phyloP scores from a whole-genome alignment of 2,113 vertebrate genomes.

The Phrynosoma platyrhinos region DNA sequence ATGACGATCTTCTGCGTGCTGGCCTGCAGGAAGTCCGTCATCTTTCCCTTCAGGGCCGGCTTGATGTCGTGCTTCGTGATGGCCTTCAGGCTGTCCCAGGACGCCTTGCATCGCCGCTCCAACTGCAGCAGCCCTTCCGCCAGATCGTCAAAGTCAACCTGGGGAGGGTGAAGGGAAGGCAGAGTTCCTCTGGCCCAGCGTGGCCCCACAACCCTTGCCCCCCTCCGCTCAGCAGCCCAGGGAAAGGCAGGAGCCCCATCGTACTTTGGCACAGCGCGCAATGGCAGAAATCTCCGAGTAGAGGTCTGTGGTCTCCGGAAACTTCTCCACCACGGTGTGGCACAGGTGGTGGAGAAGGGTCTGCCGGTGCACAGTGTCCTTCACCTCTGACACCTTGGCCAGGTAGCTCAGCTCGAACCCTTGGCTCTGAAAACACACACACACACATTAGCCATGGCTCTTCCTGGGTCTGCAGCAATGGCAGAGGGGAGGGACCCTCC shows the following conservation, averaged over 20 bases:
- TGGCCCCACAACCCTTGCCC: no score
- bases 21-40: conserved; percentile 92
- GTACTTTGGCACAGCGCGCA: conserved; percentile 90
- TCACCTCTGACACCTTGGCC: conserved; percentile 97
- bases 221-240: no score
- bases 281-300: conserved; percentile 95
- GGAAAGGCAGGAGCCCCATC: not conserved
- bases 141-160: conserved; percentile 95
- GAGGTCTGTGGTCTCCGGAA: conserved; percentile 89
- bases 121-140: conserved; percentile 90
- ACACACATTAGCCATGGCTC: conserved; percentile 3
- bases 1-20: conserved; percentile 88
- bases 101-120: conserved; percentile 87
- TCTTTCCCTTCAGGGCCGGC: conserved; percentile 83
- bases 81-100: conserved; percentile 92
- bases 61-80: conserved; percentile 91
- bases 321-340: conserved; percentile 87
- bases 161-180: not conserved
- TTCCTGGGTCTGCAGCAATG: not conserved
- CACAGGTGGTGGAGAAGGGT: conserved; percentile 93
- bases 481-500: no score
- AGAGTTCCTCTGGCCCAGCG: not conserved
- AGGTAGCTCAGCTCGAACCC: conserved; percentile 96
- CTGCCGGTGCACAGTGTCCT: conserved; percentile 95
- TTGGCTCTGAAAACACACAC: conserved; percentile 82